Percentiles rank a stretch among this genome's conserved stretches.
These are phyloP conservation scores for Rhyacophila evoluta DNA, from an alignment of 2,888 invertebrate species.

Conservation along the genomic window DNA sequence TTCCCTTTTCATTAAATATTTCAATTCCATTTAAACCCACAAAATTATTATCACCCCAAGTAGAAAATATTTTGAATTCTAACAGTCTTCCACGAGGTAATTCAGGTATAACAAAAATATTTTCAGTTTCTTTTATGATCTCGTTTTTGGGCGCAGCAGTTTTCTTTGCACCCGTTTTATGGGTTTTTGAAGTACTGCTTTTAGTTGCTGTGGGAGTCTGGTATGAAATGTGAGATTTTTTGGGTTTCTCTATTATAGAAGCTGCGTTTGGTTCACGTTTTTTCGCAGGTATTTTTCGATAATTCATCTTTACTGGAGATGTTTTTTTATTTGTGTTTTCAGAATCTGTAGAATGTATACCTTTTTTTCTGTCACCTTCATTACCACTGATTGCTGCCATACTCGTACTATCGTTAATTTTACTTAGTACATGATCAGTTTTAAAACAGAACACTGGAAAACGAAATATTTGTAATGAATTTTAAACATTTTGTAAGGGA, in stretches of 20 bases:
- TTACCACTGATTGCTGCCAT: background rate
- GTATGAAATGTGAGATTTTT: background rate
- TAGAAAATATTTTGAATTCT: conserved; percentile 76
- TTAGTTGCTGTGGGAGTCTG: background rate
- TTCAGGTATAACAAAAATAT: conserved; percentile 78
- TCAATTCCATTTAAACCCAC: conserved; percentile 85
- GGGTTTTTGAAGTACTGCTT: background rate
- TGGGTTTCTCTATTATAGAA: background rate
- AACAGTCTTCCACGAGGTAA: conserved; percentile 77
- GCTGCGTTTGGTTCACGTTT: background rate
- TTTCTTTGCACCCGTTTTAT: background rate
- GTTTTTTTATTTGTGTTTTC: background rate
- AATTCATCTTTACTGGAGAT: background rate
- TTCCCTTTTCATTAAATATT: conserved; percentile 76
- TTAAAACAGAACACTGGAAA: conserved; percentile 15
- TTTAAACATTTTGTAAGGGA: too few species aligned
- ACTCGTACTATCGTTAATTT: background rate
- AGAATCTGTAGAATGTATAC: background rate
- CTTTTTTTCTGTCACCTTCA: background rate
- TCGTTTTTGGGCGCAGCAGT: background rate
- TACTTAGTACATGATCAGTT: background rate
- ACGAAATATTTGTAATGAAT: background rate
- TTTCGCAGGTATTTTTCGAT: background rate
- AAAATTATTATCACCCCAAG: conserved; percentile 86
- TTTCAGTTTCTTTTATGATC: background rate